Percentiles rank a stretch among this genome's conserved stretches.
phyloP scores from a whole-genome alignment of 2,113 vertebrate species.

The Acanthisitta chloris region DNA sequence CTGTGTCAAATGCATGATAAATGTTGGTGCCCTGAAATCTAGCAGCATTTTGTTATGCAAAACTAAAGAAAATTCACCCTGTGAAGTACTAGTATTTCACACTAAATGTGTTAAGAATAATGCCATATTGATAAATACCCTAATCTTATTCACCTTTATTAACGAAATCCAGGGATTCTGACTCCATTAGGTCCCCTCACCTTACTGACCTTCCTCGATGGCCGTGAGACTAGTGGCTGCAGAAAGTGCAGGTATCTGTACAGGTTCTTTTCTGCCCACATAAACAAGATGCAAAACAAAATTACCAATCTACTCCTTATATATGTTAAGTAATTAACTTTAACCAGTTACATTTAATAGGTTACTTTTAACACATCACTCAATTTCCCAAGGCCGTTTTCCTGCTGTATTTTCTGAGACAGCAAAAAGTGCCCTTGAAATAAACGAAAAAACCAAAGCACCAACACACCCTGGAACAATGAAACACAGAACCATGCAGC shows the following conservation, averaged over 20 bases:
- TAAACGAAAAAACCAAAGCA: neutral
- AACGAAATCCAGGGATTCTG: neutral
- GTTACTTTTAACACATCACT: neutral
- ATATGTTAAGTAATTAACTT: neutral
- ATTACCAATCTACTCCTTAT: neutral
- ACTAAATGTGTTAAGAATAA: neutral
- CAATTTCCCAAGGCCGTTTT: neutral
- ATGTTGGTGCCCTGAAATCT: neutral
- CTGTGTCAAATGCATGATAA: neutral
- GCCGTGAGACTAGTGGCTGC: neutral
- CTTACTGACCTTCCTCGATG: neutral
- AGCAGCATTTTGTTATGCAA: neutral
- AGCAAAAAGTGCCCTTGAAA: neutral
- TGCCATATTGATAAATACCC: neutral
- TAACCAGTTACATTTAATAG: neutral
- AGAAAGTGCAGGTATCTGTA: neutral
- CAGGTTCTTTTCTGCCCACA: neutral
- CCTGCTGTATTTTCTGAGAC: neutral
- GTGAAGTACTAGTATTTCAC: neutral
- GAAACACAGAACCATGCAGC: neutral
- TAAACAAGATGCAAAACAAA: neutral
- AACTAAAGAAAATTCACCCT: neutral
- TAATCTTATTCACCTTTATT: neutral
- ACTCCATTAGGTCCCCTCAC: neutral
- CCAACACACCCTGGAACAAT: neutral